These are phyloP conservation scores for Drosophila leontia DNA, from an alignment of 1,140 invertebrate species.

Conservation along the genomic window DNA sequence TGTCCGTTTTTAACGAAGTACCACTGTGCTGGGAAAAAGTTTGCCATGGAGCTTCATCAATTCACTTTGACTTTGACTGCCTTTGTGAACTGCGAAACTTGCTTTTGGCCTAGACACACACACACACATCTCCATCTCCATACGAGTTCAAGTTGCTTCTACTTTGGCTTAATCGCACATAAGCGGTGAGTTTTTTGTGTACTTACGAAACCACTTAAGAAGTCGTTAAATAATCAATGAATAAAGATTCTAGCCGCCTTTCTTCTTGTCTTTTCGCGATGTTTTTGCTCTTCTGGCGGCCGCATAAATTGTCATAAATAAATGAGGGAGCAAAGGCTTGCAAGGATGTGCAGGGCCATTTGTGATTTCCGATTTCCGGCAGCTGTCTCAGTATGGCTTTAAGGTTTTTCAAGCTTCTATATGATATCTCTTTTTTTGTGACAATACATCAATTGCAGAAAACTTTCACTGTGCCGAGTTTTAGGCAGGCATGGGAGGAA, in stretches of 20 bases:
- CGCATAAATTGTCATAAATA: conserved; percentile 60
- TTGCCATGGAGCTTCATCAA: conserved; percentile 74
- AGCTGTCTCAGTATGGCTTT: neutral
- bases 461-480: conserved; percentile 11
- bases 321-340: conserved; percentile 46
- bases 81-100: conserved; percentile 34
- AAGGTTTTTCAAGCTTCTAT: neutral
- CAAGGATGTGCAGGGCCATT: conserved; percentile 15
- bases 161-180: conserved; percentile 82
- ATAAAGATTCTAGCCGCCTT: conserved; percentile 68
- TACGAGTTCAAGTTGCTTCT: conserved; percentile 33
- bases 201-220: conserved; percentile 84
- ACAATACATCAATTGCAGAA: conserved; percentile 26
- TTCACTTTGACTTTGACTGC: conserved; percentile 72
- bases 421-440: neutral
- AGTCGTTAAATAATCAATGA: conserved; percentile 85
- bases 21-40: conserved; percentile 47
- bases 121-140: neutral
- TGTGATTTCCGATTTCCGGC: conserved; percentile 10
- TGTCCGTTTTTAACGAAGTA: conserved; percentile 13
- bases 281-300: conserved; percentile 21
- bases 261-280: conserved; percentile 34
- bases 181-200: conserved; percentile 77
- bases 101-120: conserved; percentile 44
- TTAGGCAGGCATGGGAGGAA: neutral